These are phyloP conservation scores for Coleophora flavipennella DNA, from an alignment of 2,888 invertebrate genomes.

Conservation along the genomic window DNA sequence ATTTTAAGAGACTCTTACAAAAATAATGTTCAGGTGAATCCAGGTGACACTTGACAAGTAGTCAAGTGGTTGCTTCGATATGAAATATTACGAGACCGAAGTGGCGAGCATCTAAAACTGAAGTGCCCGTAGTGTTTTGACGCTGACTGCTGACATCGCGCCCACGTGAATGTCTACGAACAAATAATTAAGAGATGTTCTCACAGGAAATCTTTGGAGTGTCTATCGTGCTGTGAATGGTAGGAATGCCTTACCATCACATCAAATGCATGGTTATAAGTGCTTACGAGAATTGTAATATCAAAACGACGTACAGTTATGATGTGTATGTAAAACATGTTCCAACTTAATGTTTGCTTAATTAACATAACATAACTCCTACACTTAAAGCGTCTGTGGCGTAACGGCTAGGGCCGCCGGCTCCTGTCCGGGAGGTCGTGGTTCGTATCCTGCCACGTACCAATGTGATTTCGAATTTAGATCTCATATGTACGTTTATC, in stretches of 20 bases:
- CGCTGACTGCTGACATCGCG: constrained; percentile 28
- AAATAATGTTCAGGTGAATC: constrained; percentile 46
- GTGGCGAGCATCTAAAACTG: constrained; percentile 42
- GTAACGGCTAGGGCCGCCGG: too few species aligned
- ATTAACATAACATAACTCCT: too few species aligned
- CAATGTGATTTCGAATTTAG: too few species aligned
- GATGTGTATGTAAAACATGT: too few species aligned
- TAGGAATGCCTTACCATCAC: constrained; percentile 6
- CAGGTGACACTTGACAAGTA: constrained; percentile 45
- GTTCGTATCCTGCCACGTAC: too few species aligned
- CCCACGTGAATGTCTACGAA: constrained; percentile 26
- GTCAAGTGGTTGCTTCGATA: constrained; percentile 48
- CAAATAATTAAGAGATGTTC: constrained; percentile 57
- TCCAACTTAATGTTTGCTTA: too few species aligned
- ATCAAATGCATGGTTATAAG: too few species aligned
- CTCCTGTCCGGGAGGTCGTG: too few species aligned
- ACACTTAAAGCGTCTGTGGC: too few species aligned
- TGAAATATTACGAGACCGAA: constrained; percentile 44
- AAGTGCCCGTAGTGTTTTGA: constrained; percentile 40
- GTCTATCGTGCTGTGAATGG: constrained; percentile 25
- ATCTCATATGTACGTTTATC: too few species aligned
- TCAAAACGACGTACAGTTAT: background rate
- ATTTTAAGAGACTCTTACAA: constrained; percentile 21
- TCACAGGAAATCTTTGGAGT: constrained; percentile 43
- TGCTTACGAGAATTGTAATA: background rate